Conservation (phyloP, 1,140 invertebrate genomes). For the Globodera ellingtonae region DNA sequence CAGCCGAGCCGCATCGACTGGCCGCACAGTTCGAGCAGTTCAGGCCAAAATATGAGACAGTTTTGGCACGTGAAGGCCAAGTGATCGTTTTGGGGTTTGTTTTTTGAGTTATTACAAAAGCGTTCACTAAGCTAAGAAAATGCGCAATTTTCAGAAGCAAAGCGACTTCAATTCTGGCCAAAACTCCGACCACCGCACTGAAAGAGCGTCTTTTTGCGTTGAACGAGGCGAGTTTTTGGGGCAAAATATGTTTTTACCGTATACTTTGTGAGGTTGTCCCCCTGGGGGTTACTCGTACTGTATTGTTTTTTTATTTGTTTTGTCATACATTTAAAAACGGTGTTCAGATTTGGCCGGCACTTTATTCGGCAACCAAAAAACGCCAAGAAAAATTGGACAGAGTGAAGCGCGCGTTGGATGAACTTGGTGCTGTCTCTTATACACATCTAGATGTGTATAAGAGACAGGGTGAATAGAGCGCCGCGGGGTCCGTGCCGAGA, state of each 20-base stretch:
- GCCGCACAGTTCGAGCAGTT: background rate
- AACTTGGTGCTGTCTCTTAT: too few species aligned
- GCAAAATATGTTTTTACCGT: background rate
- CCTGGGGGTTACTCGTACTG: too few species aligned
- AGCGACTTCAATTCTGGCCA: background rate
- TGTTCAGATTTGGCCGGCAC: background rate
- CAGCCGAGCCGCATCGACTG: background rate
- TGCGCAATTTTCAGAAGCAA: background rate
- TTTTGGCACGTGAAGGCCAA: background rate
- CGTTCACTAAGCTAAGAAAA: background rate
- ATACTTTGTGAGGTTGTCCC: too few species aligned
- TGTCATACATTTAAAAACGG: too few species aligned
- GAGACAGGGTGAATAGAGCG: too few species aligned
- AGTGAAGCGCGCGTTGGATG: background rate
- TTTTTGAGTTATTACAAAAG: background rate
- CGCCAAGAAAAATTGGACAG: constrained; percentile 11
- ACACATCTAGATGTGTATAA: too few species aligned
- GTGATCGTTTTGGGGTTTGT: constrained; percentile 10
- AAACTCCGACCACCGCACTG: background rate
- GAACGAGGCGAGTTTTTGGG: background rate
- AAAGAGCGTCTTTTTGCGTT: constrained; percentile 1
- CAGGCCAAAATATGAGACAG: background rate
- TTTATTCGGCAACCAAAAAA: background rate
- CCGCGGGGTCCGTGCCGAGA: background rate
- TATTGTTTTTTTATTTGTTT: too few species aligned